A percentile compares a stretch with the other conserved stretches of the same genome.
Conservation (phyloP, 2,113 vertebrate genomes). For the Oncorhynchus gorbuscha region DNA sequence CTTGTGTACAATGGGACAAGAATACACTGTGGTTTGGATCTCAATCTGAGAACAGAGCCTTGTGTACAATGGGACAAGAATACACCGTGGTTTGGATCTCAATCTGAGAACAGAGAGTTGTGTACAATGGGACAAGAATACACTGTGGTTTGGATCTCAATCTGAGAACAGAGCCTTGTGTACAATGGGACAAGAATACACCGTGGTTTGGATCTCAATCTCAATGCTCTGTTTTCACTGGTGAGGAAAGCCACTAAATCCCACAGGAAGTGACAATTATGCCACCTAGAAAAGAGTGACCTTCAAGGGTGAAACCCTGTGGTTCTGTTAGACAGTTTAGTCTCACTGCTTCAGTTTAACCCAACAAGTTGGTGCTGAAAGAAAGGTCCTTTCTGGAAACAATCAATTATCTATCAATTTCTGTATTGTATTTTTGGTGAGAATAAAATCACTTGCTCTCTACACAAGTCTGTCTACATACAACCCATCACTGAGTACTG, state of each 20-base stretch:
- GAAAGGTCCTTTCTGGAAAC: slow-evolving; percentile 19
- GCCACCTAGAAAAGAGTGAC: slow-evolving; percentile 43
- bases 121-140: slow-evolving; percentile 37
- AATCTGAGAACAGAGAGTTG: slow-evolving; percentile 10
- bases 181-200: slow-evolving; percentile 34
- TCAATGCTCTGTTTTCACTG: slow-evolving; percentile 58
- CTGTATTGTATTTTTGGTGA: slow-evolving; percentile 9
- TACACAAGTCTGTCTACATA: not conserved
- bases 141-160: too few relatives aligned
- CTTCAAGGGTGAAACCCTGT: slow-evolving; percentile 31
- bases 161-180: too few relatives aligned
- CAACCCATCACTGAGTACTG: not conserved
- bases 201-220: slow-evolving; percentile 36
- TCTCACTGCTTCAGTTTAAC: slow-evolving; percentile 12
- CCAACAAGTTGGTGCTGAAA: not conserved
- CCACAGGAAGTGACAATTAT: slow-evolving; percentile 58
- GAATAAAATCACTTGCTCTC: slow-evolving; percentile 15
- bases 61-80: slow-evolving; percentile 15
- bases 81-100: slow-evolving; percentile 44
- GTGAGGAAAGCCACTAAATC: slow-evolving; percentile 52
- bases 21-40: too few relatives aligned
- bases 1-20: too few relatives aligned
- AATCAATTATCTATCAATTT: slow-evolving; percentile 11
- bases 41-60: too few relatives aligned
- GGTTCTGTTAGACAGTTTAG: slow-evolving; percentile 34